phyloP scores from a whole-genome alignment of 2,797 vertebrate species.

The Neosalanx taihuensis region DNA sequence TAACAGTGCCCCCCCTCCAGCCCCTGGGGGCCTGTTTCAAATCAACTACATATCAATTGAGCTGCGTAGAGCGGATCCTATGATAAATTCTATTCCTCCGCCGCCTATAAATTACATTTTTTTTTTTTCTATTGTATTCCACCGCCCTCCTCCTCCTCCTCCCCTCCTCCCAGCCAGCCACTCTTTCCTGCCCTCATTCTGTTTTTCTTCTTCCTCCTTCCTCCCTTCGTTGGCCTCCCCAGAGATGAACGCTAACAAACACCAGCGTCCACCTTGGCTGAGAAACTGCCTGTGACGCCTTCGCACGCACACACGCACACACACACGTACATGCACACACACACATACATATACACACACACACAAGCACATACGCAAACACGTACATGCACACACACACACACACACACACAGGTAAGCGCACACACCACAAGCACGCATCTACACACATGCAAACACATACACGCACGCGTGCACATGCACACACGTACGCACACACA shows the following conservation, averaged over 20 bases:
- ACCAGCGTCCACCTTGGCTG: constrained; percentile 54
- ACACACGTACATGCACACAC: background rate
- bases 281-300: constrained; percentile 68
- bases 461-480: no score
- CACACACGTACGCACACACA: no score
- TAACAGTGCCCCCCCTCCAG: constrained; percentile 86
- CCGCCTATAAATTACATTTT: constrained; percentile 92
- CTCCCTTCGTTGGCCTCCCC: constrained; percentile 81
- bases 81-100: constrained; percentile 90
- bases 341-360: constrained; percentile 51
- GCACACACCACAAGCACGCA: no score
- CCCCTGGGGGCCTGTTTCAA: constrained; percentile 90
- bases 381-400: no score
- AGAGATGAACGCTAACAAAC: constrained; percentile 61
- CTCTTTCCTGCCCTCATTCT: constrained; percentile 10
- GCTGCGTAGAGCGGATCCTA: constrained; percentile 82
- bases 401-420: no score
- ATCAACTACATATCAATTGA: constrained; percentile 99
- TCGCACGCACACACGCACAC: background rate
- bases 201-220: constrained; percentile 68
- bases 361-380: constrained; percentile 35
- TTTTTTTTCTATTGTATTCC: constrained; percentile 60
- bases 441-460: no score
- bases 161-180: background rate
- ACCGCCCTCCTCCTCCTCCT: background rate